Evolutionary conservation across 2,888 invertebrate species (phyloP), one percentile per base, ranked within the genome.

Genomic region (Rotaria macrura): DNA sequence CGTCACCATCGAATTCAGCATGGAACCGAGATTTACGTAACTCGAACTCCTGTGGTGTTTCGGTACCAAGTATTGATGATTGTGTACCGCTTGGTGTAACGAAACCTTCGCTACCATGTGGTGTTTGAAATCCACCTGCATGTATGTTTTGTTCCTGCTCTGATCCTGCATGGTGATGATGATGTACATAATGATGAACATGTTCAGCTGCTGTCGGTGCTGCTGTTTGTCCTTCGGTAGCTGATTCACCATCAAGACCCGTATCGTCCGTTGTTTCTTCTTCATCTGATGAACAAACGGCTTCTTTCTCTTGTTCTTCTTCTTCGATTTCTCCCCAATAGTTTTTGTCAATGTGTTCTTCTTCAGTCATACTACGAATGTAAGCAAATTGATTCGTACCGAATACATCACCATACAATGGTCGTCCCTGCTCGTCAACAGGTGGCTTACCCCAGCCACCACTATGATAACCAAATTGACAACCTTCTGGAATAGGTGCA

Each of bases 401-500:
- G 90, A 99, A 99, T 5, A 99, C 99, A 91, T 99, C 99, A 3
- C 99, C 99, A 90, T 99, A 99, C 1, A 99, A 92, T 0, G 99
- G 99, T 90, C 96, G 95, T 57, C 99, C 99, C 87, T 94, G 94
- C 91, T 98, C 98, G 91, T 99, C 99, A 0, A 99, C 99, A 0
- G 99, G 99, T 23, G 99, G 99, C 91, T 99, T 99, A 87, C 99
- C 98, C 98, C 98, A 99, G 47, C 98, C 98, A 65, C 97, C 99
- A 0, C 98, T 97, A 92, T 99, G 98, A 91, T 99, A 99, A 34
- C 99, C 99, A 91, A 99, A 99, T 0, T 96, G 95, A 89, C 97
- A 98, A 3, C 94, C 89, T 89, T 97, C 98, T 0, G 99, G 99
- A 89, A 99, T 99, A 0, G 98, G 97, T 3, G 97, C 97, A 92